Evolutionary conservation across 2,888 invertebrate species (phyloP).

Genomic region (Cryptocephalus primarius): DNA sequence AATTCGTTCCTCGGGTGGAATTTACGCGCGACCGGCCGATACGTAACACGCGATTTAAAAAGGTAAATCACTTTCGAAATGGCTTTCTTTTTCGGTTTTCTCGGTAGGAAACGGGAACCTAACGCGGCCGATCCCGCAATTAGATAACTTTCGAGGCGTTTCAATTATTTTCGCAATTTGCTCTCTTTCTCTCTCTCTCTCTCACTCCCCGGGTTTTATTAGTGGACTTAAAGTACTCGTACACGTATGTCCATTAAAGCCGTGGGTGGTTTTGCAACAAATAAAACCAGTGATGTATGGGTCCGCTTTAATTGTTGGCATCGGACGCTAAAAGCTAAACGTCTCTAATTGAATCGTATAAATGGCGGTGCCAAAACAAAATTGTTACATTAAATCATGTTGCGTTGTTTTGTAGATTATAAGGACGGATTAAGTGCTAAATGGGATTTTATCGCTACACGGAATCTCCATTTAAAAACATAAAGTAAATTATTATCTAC

Average conservation of each 20-base stretch:
- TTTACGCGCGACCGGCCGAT: too few relatives aligned
- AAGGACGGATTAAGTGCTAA: slow-evolving; percentile 5
- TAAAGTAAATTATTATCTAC: not conserved
- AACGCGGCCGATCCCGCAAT: too few relatives aligned
- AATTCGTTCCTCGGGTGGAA: too few relatives aligned
- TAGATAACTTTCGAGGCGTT: too few relatives aligned
- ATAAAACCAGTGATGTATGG: slow-evolving; percentile 7
- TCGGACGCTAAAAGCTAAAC: slow-evolving; percentile 17
- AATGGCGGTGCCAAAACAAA: slow-evolving; percentile 18
- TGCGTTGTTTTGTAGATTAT: slow-evolving; percentile 6
- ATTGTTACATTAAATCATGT: slow-evolving; percentile 15
- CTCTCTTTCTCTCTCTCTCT: too few relatives aligned
- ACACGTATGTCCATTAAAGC: not conserved
- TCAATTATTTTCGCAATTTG: too few relatives aligned
- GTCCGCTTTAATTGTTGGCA: slow-evolving; percentile 15
- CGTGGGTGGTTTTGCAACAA: not conserved
- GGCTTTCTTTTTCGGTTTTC: too few relatives aligned
- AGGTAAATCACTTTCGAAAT: too few relatives aligned
- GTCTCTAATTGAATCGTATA: slow-evolving; percentile 20
- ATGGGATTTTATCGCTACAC: slow-evolving; percentile 6
- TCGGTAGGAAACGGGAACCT: too few relatives aligned
- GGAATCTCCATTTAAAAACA: slow-evolving; percentile 6
- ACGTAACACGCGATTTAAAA: too few relatives aligned
- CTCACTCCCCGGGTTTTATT: too few relatives aligned
- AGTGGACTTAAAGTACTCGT: too few relatives aligned